phyloP scores from a whole-genome alignment of 2,113 vertebrate genomes.

The Triplophysa dalaica region DNA sequence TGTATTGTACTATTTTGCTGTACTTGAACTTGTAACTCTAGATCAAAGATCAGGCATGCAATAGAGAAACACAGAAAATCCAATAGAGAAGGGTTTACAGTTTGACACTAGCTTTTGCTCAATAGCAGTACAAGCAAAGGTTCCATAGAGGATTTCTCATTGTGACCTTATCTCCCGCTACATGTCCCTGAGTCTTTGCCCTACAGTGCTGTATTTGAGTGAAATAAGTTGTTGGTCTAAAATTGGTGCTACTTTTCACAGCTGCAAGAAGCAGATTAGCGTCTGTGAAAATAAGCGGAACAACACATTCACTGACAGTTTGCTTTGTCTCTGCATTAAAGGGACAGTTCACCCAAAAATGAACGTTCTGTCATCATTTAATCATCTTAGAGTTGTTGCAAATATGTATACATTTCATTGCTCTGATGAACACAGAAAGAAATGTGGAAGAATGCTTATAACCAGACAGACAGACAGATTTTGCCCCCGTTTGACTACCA shows the following conservation, averaged over 20 bases:
- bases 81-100: background rate
- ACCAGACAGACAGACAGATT: too few relatives aligned
- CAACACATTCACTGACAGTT: background rate
- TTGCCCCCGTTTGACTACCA: too few relatives aligned
- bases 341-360: too few relatives aligned
- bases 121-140: background rate
- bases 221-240: background rate
- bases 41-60: background rate
- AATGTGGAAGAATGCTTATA: too few relatives aligned
- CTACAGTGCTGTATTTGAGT: background rate
- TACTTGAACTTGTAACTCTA: background rate
- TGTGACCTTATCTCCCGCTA: conserved; percentile 22
- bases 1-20: background rate
- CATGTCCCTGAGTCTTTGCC: background rate
- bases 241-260: conserved; percentile 25
- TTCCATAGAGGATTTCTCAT: background rate
- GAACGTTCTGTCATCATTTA: too few relatives aligned
- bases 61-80: too few relatives aligned
- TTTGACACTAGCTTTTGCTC: background rate
- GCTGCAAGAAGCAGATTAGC: conserved; percentile 53
- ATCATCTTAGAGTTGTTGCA: too few relatives aligned
- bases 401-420: too few relatives aligned
- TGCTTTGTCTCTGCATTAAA: background rate
- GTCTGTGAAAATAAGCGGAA: background rate
- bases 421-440: too few relatives aligned